phyloP scores from a whole-genome alignment of 2,888 invertebrate species.

The Chrysotoxum bicinctum region DNA sequence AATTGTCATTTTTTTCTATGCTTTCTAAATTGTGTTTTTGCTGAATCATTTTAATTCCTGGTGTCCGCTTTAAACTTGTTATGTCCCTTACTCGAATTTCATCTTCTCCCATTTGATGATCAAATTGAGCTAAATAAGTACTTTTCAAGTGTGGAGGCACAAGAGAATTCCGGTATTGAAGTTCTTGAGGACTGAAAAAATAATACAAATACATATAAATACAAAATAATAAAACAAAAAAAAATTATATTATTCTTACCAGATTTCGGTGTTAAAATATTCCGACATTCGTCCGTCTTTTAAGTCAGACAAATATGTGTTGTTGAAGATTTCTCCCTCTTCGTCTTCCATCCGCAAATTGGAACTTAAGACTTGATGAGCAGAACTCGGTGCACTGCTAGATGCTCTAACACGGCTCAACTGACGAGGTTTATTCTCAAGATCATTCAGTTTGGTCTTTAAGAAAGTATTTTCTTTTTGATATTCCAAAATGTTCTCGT shows the following conservation, averaged over 20 bases:
- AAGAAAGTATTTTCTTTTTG: conserved; percentile 79
- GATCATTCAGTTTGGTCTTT: conserved; percentile 78
- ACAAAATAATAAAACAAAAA: neutral
- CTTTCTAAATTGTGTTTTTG: conserved; percentile 43
- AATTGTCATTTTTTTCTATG: conserved; percentile 46
- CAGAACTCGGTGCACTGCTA: conserved; percentile 17
- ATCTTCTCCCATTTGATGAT: conserved; percentile 85
- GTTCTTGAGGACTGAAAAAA: conserved; percentile 84
- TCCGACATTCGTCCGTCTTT: conserved; percentile 83
- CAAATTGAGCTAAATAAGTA: conserved; percentile 91
- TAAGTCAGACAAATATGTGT: conserved; percentile 88
- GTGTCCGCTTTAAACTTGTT: conserved; percentile 57
- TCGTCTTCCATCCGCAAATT: conserved; percentile 91
- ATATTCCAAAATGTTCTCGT: conserved; percentile 79
- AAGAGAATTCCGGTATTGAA: conserved; percentile 90
- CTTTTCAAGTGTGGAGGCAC: conserved; percentile 93
- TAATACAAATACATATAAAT: conserved; percentile 4
- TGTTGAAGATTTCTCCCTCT: conserved; percentile 92
- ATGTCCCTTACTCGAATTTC: conserved; percentile 85
- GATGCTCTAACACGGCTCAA: conserved; percentile 15
- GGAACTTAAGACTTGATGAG: conserved; percentile 75
- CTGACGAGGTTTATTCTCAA: conserved; percentile 67
- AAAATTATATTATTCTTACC: conserved; percentile 73
- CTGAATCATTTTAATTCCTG: conserved; percentile 53
- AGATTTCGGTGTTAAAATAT: conserved; percentile 75